phyloP scores from a whole-genome alignment of 2,888 invertebrate genomes.

The Melangyna quadrimaculata region DNA sequence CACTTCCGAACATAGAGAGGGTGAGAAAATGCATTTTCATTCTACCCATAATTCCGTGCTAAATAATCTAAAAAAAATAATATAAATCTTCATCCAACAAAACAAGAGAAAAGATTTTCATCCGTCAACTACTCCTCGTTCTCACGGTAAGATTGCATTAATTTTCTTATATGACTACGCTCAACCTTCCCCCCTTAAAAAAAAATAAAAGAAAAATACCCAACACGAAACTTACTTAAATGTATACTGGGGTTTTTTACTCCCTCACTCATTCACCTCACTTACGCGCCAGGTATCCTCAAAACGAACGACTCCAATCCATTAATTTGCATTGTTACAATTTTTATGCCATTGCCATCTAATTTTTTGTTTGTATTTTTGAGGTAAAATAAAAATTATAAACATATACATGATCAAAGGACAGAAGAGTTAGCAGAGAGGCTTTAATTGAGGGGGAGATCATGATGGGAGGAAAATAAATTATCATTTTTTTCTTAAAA shows the following conservation, averaged over 20 bases:
- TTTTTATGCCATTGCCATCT: slow-evolving; percentile 69
- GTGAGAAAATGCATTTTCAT: slow-evolving; percentile 59
- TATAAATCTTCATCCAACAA: slow-evolving; percentile 25
- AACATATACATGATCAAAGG: neutral
- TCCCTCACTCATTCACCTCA: neutral
- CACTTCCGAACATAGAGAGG: slow-evolving; percentile 41
- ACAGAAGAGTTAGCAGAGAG: slow-evolving; percentile 1
- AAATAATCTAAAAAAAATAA: slow-evolving; percentile 38
- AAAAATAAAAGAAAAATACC: neutral
- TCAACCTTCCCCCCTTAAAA: slow-evolving; percentile 34
- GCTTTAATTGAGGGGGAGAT: slow-evolving; percentile 3
- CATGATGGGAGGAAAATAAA: slow-evolving; percentile 16
- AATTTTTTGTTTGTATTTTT: neutral
- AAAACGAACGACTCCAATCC: slow-evolving; percentile 43
- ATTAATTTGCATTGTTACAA: slow-evolving; percentile 69
- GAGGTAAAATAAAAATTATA: slow-evolving; percentile 42
- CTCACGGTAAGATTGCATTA: slow-evolving; percentile 57
- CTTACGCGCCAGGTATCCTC: slow-evolving; percentile 4
- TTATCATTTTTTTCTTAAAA: slow-evolving; percentile 66
- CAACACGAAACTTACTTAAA: slow-evolving; percentile 23
- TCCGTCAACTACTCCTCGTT: slow-evolving; percentile 43
- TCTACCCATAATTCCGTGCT: slow-evolving; percentile 38
- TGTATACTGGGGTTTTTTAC: slow-evolving; percentile 9
- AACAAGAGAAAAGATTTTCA: slow-evolving; percentile 46
- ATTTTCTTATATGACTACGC: slow-evolving; percentile 52